These are phyloP conservation scores for Odontophorus gujanensis DNA, from an alignment of 2,113 vertebrate species.

Conservation along the genomic window DNA sequence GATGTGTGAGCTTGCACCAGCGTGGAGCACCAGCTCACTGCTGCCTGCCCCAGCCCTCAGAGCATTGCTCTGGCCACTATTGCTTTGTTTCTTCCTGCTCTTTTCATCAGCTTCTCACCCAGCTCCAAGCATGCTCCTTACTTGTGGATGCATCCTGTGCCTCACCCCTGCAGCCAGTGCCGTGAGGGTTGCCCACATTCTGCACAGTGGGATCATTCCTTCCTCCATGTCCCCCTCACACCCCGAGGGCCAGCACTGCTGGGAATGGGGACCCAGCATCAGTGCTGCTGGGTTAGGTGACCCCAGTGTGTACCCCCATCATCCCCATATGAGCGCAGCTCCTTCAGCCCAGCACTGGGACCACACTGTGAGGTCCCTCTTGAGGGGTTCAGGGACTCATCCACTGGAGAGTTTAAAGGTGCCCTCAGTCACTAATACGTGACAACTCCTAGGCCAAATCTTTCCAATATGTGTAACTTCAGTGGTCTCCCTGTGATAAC, in stretches of 20 bases:
- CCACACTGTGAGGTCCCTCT: accelerated
- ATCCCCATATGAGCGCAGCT: accelerated
- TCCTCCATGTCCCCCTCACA: not conserved
- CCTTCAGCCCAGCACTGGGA: not conserved
- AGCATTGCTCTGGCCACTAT: not conserved
- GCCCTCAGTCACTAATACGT: not conserved
- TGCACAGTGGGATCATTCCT: not conserved
- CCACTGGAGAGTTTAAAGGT: not conserved
- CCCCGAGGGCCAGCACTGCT: not conserved
- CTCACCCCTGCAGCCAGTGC: not conserved
- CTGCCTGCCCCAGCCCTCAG: not conserved
- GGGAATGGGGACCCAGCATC: accelerated
- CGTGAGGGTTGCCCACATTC: not conserved
- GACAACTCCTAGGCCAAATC: not conserved
- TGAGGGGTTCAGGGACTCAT: accelerated
- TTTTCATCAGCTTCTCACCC: not conserved
- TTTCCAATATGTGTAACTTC: not conserved
- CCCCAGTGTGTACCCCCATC: not conserved
- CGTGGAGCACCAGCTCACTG: not conserved
- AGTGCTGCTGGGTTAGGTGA: accelerated
- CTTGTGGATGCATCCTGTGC: not conserved
- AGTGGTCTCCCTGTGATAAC: not conserved
- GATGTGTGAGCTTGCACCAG: not conserved
- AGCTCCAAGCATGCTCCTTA: not conserved
- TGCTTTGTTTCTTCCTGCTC: not conserved